A percentile compares a stretch with the other conserved stretches of the same genome.
These are phyloP conservation scores for Phengaris alcon DNA, from an alignment of 2,888 invertebrate species.

Conservation along the genomic window DNA sequence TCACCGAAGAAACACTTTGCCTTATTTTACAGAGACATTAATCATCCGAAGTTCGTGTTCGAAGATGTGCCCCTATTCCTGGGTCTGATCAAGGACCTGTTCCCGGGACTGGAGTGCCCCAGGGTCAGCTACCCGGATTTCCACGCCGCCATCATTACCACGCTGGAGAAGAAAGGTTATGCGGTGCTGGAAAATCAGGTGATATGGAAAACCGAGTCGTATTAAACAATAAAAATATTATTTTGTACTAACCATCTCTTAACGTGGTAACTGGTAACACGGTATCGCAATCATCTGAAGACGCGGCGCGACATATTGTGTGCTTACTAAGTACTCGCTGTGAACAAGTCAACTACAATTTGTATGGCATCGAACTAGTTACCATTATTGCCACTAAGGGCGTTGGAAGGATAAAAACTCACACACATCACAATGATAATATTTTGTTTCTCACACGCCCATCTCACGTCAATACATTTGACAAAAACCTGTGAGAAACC, in stretches of 20 bases:
- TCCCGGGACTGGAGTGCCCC: conserved; percentile 94
- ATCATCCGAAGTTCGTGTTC: conserved; percentile 94
- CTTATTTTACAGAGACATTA: conserved; percentile 85
- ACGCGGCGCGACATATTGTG: too few relatives aligned
- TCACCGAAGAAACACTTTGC: not conserved
- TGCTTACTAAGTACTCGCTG: too few relatives aligned
- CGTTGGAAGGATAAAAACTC: too few relatives aligned
- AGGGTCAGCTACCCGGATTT: conserved; percentile 93
- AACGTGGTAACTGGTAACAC: too few relatives aligned
- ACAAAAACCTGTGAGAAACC: too few relatives aligned
- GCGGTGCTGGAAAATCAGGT: conserved; percentile 77
- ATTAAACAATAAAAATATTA: not conserved
- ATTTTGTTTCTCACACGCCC: not conserved
- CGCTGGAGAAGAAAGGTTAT: conserved; percentile 83
- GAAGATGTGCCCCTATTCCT: conserved; percentile 94
- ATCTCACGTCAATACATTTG: too few relatives aligned
- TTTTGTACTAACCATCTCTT: not conserved
- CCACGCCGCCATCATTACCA: conserved; percentile 86
- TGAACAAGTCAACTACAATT: too few relatives aligned
- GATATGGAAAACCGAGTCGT: not conserved
- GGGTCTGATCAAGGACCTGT: conserved; percentile 92
- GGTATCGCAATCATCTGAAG: too few relatives aligned
- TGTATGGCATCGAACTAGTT: too few relatives aligned
- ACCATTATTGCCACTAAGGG: too few relatives aligned
- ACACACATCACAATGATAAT: too few relatives aligned